Base-by-base conservation (phyloP, 2,797 vertebrate genomes). In the Diplodus sargus region DNA sequence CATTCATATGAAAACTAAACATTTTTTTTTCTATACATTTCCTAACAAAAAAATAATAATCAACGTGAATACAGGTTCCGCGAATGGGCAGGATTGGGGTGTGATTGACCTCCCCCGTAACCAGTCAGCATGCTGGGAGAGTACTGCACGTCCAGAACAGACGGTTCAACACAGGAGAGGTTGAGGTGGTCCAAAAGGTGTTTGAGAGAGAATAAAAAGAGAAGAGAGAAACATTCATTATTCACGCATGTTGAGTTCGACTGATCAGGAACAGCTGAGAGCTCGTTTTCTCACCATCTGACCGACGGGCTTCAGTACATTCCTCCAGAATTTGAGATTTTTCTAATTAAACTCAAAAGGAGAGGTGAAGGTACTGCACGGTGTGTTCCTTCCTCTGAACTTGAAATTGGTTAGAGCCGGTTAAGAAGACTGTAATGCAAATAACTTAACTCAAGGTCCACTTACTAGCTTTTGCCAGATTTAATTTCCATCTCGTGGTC, bases 81-180 rank as follows among this genome's bases (percentile, higher is more conserved):
- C 79, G 95, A 95, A 92, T 95, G 94, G 91, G 94, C 63, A 20
- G 94, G 93, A 89, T 95, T 95, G 87, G 94, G 92, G 89, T 94
- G 95, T 93, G 95, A 94, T 95, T 96, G 95, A 95, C 90, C 90
- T 90, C 93, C 94, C 90, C 94, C 95, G 15, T 95, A 96, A 92
- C 94, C 95, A 92, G 94, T 96, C 94, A 96, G 94, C 95, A 96
- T 96, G 95, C 95, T 96, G 94, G 95, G 95, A 95, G 95, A 96
- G 92, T 96, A 96, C 95, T 96, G 95, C 63, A 85, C 30, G 67
- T 92, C 87, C 90, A 85, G 76, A 89, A 77, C 68, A 74, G 66
- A 57, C 6, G 70, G 64, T 4, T 56, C 70, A 51, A 52, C 48
- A 68, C 85, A 52, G n/a, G 70, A 62, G 62, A 76, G 52, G 75